These are phyloP conservation scores for Zophobas atratus DNA, from an alignment of 1,140 invertebrate genomes.

Conservation along the genomic window DNA sequence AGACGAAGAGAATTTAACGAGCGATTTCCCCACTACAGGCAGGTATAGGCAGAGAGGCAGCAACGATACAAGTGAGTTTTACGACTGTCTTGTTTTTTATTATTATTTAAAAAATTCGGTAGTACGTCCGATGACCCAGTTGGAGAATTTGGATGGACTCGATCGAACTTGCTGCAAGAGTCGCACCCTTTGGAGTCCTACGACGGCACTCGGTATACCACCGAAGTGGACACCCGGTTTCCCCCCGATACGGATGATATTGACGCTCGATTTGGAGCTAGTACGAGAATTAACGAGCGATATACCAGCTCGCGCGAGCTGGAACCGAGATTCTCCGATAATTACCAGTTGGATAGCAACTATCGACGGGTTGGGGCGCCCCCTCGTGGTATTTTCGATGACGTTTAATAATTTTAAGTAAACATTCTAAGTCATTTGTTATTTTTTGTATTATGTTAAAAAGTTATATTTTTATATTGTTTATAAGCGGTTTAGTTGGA, in stretches of 20 bases:
- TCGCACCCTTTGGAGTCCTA: slow-evolving; percentile 75
- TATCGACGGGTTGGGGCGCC: slow-evolving; percentile 75
- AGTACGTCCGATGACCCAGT: slow-evolving; percentile 55
- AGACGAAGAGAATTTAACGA: slow-evolving; percentile 81
- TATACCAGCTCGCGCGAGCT: slow-evolving; percentile 63
- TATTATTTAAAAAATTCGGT: slow-evolving; percentile 30
- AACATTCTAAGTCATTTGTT: slow-evolving; percentile 33
- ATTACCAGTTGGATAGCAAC: slow-evolving; percentile 69
- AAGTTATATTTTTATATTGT: slow-evolving; percentile 13
- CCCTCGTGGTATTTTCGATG: slow-evolving; percentile 88
- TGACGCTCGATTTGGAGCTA: slow-evolving; percentile 75
- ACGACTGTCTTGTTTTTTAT: slow-evolving; percentile 10
- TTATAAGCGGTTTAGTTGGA: too few relatives aligned
- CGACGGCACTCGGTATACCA: slow-evolving; percentile 69
- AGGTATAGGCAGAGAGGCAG: slow-evolving; percentile 72
- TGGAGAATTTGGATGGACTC: slow-evolving; percentile 56
- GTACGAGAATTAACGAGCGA: slow-evolving; percentile 67
- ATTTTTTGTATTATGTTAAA: slow-evolving; percentile 27
- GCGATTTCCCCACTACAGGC: slow-evolving; percentile 73
- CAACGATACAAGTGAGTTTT: slow-evolving; percentile 70
- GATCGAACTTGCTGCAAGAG: slow-evolving; percentile 55
- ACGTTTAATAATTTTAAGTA: slow-evolving; percentile 71
- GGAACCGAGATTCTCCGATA: slow-evolving; percentile 67
- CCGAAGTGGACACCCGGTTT: slow-evolving; percentile 71
- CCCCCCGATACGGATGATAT: slow-evolving; percentile 71